These are phyloP conservation scores for Tenthredo amoena DNA, from an alignment of 2,888 invertebrate genomes.

Conservation along the genomic window DNA sequence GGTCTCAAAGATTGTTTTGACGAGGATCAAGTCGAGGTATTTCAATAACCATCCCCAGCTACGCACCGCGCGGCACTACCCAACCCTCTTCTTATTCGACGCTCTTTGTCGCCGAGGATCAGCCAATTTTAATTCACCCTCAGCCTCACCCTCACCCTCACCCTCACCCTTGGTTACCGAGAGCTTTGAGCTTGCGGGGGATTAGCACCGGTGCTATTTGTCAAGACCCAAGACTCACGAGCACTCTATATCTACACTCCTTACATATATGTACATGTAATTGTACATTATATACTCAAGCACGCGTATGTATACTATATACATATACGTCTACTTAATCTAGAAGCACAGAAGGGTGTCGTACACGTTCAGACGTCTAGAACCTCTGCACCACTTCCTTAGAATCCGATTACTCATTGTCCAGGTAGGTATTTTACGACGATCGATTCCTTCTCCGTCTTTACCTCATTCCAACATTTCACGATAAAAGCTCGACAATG, in stretches of 20 bases:
- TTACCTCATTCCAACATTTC: background rate
- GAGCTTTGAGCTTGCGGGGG: constrained; percentile 20
- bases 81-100: background rate
- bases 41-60: background rate
- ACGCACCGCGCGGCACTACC: background rate
- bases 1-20: constrained; percentile 2
- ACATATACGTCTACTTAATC: background rate
- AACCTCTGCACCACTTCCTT: background rate
- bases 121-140: constrained; percentile 32
- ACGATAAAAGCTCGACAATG: background rate
- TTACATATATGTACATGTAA: background rate
- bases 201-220: constrained; percentile 21
- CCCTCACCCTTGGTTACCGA: background rate
- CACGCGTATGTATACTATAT: background rate
- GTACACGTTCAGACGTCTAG: background rate
- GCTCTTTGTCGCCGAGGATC: constrained; percentile 22
- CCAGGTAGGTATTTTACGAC: background rate
- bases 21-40: background rate
- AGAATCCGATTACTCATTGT: constrained; percentile 35
- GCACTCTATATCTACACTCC: background rate
- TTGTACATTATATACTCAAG: background rate
- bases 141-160: background rate
- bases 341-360: constrained; percentile 14
- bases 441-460: background rate
- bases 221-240: constrained; percentile 10